Evolutionary conservation across 2,113 vertebrate genomes (phyloP), one percentile per base, ranked within the genome.

Genomic region (Corythoichthys haematopterus): DNA sequence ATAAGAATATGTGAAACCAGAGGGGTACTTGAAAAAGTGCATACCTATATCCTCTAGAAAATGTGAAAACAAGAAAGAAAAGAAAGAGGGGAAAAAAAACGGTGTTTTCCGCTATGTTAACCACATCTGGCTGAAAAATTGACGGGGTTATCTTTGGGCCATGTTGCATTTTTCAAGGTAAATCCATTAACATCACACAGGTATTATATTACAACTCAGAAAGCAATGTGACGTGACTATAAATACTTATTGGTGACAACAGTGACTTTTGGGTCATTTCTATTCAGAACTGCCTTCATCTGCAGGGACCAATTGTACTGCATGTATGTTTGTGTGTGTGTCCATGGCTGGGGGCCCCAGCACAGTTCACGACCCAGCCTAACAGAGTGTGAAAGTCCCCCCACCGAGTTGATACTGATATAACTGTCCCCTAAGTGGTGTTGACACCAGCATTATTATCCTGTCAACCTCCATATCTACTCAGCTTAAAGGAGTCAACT

Each of bases 301-400:
- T 75, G 59, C 64, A 77, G 46, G 40, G 12, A 56, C 28, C 50
- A 6, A 68, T 16, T 4, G 2, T n/a, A 15, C 51, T 52, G 47
- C 15, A 48, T 67, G 74, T 68, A 46, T 75, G 63, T 72, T 62
- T 71, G 65, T 65, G 76, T 53, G 66, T 68, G 66, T 38, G 78
- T 56, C 47, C 65, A 60, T 78, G 65, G 60, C 72, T 72, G 64
- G 76, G 79, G 78, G 79, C 74, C 81, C 81, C 85, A 83, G 74
- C 83, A 85, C 47, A 72, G 85, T 84, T 85, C 84, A 80, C 63
- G 77, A 84, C 85, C 85, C 79, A 76, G 80, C 74, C 84, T 85
- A 90, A 88, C 88, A 88, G 84, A 85, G 85, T 88, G 88, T 90
- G 88, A 90, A 88, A 64, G 72, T 84, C 81, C 83, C 81, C 87